Evolutionary conservation across 2,113 vertebrate genomes (phyloP), one percentile per base, ranked within the genome.

Genomic region (Vanacampus margaritifer): DNA sequence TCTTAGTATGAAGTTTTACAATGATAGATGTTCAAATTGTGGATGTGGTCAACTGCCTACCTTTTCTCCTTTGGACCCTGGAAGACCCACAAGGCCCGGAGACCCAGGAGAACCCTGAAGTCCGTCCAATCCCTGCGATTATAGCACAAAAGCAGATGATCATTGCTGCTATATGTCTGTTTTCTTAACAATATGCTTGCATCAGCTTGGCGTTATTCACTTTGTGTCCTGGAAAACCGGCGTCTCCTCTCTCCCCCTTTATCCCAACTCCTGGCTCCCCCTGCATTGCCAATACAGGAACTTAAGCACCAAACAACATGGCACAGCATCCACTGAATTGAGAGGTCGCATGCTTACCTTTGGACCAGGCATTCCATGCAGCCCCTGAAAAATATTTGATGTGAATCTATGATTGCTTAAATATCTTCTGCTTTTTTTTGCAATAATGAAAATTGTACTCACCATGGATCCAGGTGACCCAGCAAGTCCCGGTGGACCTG

Each of bases 31-130:
- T 32, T 45, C 0, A 13, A 0, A 51, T 68, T 7, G 64, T 7
- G 23, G 53, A 50, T 2, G 13, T 37, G 50, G 50, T 6, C 2
- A 39, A 12, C 21, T 68, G 48, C 77, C 81, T 91, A 98, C 96
- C 91, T 96, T 98, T 58, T 98, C 96, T 85, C 96, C 96, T 86
- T 98, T 98, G 62, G 94, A 92, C 59, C 96, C 96, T 11, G 96
- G 95, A 57, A 98, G 90, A 24, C 96, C 96, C 28, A 95, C 94
- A 67, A 98, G 92, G 62, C 96, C 96, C 7, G 84, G 71, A 65
- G 89, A 60, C 5, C 92, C 92, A 36, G 86, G 41, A 36, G 72
- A 54, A 36, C 92, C 92, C 28, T 81, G 87, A n/a, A 43, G 70
- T 32, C 92, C 92, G 0, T 84, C 79, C 16, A 69, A 43, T 57